Percentiles rank a stretch among this genome's conserved stretches.
These are phyloP conservation scores for Leguminivora glycinivorella DNA, from an alignment of 1,140 invertebrate genomes.

Conservation along the genomic window DNA sequence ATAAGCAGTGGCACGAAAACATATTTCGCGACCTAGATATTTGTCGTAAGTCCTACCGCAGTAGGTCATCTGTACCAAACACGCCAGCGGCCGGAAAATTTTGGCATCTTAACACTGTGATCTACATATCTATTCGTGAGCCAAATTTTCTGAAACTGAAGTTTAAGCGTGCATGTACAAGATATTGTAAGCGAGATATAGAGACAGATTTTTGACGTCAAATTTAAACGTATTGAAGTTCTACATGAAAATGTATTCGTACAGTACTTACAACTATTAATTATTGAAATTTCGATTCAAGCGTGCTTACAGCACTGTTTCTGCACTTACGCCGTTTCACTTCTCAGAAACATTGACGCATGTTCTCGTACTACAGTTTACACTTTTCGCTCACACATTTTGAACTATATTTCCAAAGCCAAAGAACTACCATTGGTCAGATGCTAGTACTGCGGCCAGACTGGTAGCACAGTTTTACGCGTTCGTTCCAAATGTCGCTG, in stretches of 20 bases:
- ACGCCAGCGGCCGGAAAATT: background rate
- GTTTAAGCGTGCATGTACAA: too few species aligned
- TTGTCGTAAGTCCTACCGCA: background rate
- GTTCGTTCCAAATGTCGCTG: background rate
- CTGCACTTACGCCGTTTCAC: background rate
- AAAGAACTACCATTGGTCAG: too few species aligned
- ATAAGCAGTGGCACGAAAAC: background rate
- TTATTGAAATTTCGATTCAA: too few species aligned
- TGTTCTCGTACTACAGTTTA: background rate
- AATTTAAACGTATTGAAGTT: too few species aligned
- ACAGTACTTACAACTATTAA: too few species aligned
- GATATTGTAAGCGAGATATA: too few species aligned
- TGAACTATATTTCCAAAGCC: too few species aligned
- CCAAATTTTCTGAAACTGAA: background rate
- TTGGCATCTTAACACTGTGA: background rate
- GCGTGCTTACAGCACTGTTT: too few species aligned
- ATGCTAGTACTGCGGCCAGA: too few species aligned
- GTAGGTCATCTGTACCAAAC: background rate
- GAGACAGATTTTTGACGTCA: too few species aligned
- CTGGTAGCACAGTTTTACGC: background rate
- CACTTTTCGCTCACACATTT: too few species aligned
- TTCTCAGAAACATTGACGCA: background rate
- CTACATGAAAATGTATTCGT: too few species aligned
- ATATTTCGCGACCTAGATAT: constrained; percentile 8
- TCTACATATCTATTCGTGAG: background rate